Evolutionary conservation across 1,140 invertebrate genomes (phyloP).

Genomic region (Agrypnia vestita): DNA sequence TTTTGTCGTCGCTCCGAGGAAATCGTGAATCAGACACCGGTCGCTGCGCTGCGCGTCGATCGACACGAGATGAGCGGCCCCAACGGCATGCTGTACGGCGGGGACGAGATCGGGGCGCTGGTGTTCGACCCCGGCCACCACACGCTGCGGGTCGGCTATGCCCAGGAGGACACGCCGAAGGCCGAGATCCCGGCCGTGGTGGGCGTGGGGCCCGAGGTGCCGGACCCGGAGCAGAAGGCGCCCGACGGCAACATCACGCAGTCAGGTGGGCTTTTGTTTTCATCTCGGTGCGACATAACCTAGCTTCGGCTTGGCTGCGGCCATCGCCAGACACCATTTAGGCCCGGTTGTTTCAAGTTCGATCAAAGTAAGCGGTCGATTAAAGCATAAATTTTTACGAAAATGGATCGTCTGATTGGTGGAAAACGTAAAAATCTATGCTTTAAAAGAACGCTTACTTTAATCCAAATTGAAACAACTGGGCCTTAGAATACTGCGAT

Average conservation of each 20-base stretch:
- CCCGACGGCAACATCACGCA: constrained; percentile 75
- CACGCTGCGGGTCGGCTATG: constrained; percentile 87
- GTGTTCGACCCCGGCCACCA: constrained; percentile 97
- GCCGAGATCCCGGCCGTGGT: constrained; percentile 92
- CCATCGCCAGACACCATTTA: too few species aligned
- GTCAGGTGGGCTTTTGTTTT: constrained; percentile 42
- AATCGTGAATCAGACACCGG: background rate
- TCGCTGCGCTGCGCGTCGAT: background rate
- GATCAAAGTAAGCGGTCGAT: too few species aligned
- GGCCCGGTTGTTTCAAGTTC: too few species aligned
- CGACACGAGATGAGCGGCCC: constrained; percentile 38
- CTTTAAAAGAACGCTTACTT: too few species aligned
- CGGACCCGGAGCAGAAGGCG: constrained; percentile 78
- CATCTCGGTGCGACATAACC: background rate
- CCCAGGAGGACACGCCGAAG: constrained; percentile 94
- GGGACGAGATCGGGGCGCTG: constrained; percentile 97
- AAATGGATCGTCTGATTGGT: too few species aligned
- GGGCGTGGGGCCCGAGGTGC: constrained; percentile 78
- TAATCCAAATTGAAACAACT: too few species aligned
- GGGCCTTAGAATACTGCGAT: too few species aligned
- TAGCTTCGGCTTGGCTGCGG: background rate
- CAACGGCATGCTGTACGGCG: constrained; percentile 85
- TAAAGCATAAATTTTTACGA: too few species aligned
- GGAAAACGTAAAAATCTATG: too few species aligned
- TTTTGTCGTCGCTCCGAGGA: background rate